Conservation (phyloP, 1,140 invertebrate genomes). For the Solenopsis invicta region DNA sequence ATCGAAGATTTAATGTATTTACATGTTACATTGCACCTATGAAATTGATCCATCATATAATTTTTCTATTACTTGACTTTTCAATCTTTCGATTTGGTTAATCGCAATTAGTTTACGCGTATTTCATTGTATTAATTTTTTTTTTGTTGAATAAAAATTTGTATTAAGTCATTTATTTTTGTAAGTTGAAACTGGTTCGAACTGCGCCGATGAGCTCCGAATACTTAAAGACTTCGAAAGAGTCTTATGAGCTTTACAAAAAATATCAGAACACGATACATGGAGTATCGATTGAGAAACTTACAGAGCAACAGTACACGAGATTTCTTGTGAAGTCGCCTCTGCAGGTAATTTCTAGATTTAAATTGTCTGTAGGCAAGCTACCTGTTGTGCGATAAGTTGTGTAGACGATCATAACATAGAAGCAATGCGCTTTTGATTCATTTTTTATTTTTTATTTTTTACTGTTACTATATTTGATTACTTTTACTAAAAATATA, state of each 20-base stretch:
- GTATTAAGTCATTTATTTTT: slow-evolving; percentile 66
- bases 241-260: slow-evolving; percentile 89
- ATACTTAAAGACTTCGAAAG: slow-evolving; percentile 70
- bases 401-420: neutral
- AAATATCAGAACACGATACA: slow-evolving; percentile 96
- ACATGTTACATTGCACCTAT: neutral
- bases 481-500: neutral
- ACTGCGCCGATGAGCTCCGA: slow-evolving; percentile 72
- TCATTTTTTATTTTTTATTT: neutral
- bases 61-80: slow-evolving; percentile 18
- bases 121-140: slow-evolving; percentile 29
- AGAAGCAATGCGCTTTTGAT: slow-evolving; percentile 17
- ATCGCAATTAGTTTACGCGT: slow-evolving; percentile 2
- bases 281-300: slow-evolving; percentile 91
- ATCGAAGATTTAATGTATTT: neutral
- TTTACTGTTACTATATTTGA: neutral
- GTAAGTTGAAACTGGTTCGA: slow-evolving; percentile 78
- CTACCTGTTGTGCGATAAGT: neutral
- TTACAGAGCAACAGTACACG: slow-evolving; percentile 90
- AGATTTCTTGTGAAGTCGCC: slow-evolving; percentile 95
- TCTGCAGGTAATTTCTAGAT: slow-evolving; percentile 89
- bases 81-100: slow-evolving; percentile 24
- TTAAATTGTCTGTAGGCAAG: slow-evolving; percentile 15
- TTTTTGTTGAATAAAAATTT: slow-evolving; percentile 45
- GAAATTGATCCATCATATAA: slow-evolving; percentile 7